Conservation (phyloP, 2,888 invertebrate genomes). For the Busseola fusca region DNA sequence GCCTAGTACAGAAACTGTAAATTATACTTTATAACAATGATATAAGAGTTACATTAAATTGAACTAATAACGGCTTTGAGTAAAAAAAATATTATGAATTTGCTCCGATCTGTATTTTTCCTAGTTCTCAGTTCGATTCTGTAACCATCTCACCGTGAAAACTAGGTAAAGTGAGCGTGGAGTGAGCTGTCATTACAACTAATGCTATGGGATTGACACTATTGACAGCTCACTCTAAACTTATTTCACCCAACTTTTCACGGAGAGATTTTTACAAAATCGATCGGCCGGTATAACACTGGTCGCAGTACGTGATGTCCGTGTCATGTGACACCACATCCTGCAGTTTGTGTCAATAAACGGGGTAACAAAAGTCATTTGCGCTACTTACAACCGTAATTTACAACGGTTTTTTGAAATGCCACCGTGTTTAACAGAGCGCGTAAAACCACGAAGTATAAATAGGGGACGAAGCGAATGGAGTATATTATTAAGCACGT, state of each 20-base stretch:
- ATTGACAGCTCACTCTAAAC: too few relatives aligned
- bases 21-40: background rate
- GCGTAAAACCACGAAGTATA: background rate
- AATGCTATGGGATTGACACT: too few relatives aligned
- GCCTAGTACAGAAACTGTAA: background rate
- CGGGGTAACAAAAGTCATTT: slow-evolving; percentile 7
- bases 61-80: background rate
- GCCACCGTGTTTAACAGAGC: slow-evolving; percentile 1
- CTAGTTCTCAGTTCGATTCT: background rate
- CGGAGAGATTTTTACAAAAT: too few relatives aligned
- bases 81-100: background rate
- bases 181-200: too few relatives aligned
- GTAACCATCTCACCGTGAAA: too few relatives aligned
- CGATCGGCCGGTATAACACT: background rate
- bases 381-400: slow-evolving; percentile 1
- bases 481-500: background rate
- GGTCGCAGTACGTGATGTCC: background rate
- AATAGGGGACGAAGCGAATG: background rate
- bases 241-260: too few relatives aligned
- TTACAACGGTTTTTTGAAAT: slow-evolving; percentile 11
- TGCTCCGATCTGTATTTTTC: background rate
- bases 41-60: background rate
- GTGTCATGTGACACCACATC: slow-evolving; percentile 7
- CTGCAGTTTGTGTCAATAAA: slow-evolving; percentile 15
- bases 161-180: too few relatives aligned